phyloP scores from a whole-genome alignment of 2,888 invertebrate genomes.

The Nysson spinosus region DNA sequence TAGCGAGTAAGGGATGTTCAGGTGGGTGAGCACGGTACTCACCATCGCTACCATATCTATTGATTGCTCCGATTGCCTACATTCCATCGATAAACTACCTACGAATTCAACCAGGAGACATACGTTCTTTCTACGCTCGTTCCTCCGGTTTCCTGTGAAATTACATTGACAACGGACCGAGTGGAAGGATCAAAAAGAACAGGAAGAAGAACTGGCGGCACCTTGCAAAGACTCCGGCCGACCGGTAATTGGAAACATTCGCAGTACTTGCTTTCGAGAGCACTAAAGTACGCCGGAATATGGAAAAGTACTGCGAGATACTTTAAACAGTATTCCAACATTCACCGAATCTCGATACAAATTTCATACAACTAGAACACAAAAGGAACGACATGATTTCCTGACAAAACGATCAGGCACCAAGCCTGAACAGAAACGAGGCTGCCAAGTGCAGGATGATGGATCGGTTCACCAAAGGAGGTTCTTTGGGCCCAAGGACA shows the following conservation, averaged over 20 bases:
- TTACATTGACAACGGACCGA: constrained; percentile 19
- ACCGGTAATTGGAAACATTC: constrained; percentile 46
- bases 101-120: constrained; percentile 31
- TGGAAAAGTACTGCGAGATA: too few species aligned
- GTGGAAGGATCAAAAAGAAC: constrained; percentile 2
- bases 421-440: constrained; percentile 49
- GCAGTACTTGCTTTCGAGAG: constrained; percentile 10
- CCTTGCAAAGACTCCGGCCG: constrained; percentile 37
- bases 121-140: neutral
- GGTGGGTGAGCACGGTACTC: constrained; percentile 68
- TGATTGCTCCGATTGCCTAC: constrained; percentile 67
- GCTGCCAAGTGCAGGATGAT: constrained; percentile 59
- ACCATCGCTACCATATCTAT: constrained; percentile 70
- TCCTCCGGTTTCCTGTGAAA: neutral
- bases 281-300: too few species aligned
- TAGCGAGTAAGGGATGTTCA: constrained; percentile 70
- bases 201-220: constrained; percentile 31
- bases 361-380: too few species aligned
- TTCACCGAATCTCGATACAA: too few species aligned
- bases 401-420: constrained; percentile 30
- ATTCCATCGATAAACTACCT: constrained; percentile 60
- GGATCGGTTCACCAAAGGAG: constrained; percentile 49
- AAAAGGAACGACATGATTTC: constrained; percentile 44
- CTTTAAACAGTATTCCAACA: too few species aligned
- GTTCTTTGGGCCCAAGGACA: constrained; percentile 1